Conservation (phyloP, 2,888 invertebrate species). For the Aricia artaxerxes region DNA sequence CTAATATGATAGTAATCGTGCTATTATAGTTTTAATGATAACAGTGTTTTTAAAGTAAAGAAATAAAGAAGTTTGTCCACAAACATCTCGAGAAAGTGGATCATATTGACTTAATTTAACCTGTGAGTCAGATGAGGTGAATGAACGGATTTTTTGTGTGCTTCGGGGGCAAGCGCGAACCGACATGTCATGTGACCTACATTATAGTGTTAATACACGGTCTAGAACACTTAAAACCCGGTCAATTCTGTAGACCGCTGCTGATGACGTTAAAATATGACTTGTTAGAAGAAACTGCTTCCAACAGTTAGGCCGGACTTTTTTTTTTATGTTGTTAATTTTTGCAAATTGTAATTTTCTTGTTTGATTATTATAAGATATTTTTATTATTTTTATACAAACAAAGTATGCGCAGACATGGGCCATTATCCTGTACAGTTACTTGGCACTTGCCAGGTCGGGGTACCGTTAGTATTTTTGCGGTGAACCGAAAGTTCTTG, state of each 20-base stretch:
- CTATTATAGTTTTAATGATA: background rate
- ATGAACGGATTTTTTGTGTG: conserved; percentile 6
- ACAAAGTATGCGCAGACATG: background rate
- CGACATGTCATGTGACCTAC: background rate
- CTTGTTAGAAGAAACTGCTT: too few relatives aligned
- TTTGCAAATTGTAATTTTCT: too few relatives aligned
- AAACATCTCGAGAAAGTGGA: background rate
- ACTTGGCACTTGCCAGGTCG: background rate
- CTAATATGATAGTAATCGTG: background rate
- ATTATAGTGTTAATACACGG: background rate
- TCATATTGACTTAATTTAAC: conserved; percentile 5
- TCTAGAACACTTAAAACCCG: background rate
- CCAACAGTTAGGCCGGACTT: too few relatives aligned
- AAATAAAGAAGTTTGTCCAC: background rate
- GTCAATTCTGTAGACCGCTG: background rate
- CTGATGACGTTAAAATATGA: background rate
- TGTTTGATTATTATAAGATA: too few relatives aligned
- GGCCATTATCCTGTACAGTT: conserved; percentile 3
- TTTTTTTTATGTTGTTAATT: too few relatives aligned
- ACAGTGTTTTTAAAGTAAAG: background rate
- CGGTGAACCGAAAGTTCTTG: background rate
- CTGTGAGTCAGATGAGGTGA: background rate
- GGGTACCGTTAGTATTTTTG: background rate
- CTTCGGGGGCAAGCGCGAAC: conserved; percentile 1
- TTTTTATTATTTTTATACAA: background rate